Evolutionary conservation across 30 jellyfish, hydroid and myxozoan genomes (phyloP).

Genomic region (Aurelia aurita complex sp. Pacific): DNA sequence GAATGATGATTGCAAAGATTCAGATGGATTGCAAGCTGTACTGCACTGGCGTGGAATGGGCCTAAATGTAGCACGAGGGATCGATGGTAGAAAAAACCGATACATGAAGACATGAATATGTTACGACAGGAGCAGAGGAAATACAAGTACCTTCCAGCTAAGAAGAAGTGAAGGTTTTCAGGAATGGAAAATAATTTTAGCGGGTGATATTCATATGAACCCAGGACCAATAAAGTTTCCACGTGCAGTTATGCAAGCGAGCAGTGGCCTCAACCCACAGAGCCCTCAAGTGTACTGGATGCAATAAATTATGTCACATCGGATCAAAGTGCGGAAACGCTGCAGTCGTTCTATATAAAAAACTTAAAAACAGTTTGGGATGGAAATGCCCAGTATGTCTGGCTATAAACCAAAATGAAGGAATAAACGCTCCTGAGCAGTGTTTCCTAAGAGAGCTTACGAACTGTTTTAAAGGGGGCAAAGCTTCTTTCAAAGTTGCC

Average conservation of each 20-base stretch:
- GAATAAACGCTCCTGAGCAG: constrained; percentile 27
- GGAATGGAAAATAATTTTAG: constrained; percentile 11
- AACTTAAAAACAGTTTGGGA: constrained; percentile 25
- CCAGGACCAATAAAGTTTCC: constrained; percentile 29
- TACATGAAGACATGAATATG: constrained; percentile 4
- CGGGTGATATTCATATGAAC: constrained; percentile 33
- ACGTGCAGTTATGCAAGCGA: constrained; percentile 28
- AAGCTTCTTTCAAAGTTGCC: constrained; percentile 20
- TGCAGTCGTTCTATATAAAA: constrained; percentile 5
- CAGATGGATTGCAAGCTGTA: constrained; percentile 19
- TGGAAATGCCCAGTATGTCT: constrained; percentile 13
- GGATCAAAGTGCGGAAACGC: constrained; percentile 26
- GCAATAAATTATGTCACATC: constrained; percentile 17
- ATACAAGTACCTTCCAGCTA: constrained; percentile 26
- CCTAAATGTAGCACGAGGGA: constrained; percentile 24
- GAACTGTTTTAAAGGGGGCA: constrained; percentile 29
- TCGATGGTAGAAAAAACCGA: constrained; percentile 5
- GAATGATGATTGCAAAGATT: constrained; percentile 15
- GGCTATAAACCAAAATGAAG: constrained; percentile 25
- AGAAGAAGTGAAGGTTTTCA: constrained; percentile 15
- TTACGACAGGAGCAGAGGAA: constrained; percentile 6
- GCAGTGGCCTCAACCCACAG: constrained; percentile 31
- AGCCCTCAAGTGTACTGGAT: constrained; percentile 17
- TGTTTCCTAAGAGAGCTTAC: constrained; percentile 21
- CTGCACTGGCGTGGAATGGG: constrained; percentile 19